Evolutionary conservation across 2,797 vertebrate species (phyloP).

Genomic region (Rhinogobio ventralis): DNA sequence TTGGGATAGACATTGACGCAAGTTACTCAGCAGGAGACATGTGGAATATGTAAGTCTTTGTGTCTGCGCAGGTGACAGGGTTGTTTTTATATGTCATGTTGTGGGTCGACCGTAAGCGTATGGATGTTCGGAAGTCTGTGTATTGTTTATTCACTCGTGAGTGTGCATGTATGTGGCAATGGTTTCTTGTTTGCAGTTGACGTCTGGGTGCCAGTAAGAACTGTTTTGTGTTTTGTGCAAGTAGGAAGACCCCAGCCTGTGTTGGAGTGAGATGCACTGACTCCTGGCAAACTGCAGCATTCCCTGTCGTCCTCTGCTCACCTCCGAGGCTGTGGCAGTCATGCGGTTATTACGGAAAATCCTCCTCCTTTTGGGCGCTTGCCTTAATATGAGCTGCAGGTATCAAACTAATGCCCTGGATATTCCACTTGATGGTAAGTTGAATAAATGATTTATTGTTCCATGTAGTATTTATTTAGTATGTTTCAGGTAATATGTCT

Average conservation of each 20-base stretch:
- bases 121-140: conserved; percentile 21
- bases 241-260: conserved; percentile 62
- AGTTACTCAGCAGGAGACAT: conserved; percentile 58
- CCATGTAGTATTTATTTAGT: not conserved
- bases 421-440: conserved; percentile 82
- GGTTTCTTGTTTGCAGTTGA: conserved; percentile 59
- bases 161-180: conserved; percentile 35
- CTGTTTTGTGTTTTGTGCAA: conserved; percentile 64
- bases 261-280: conserved; percentile 78
- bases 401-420: conserved; percentile 67
- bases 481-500: not conserved
- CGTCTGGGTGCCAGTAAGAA: conserved; percentile 38
- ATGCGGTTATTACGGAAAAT: conserved; percentile 73
- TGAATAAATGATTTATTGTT: not conserved
- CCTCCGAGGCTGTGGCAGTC: conserved; percentile 61
- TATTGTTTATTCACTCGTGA: conserved; percentile 1
- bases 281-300: conserved; percentile 55
- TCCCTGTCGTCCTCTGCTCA: conserved; percentile 60
- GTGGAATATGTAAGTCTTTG: conserved; percentile 62
- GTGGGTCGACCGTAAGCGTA: conserved; percentile 31
- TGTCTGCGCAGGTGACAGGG: conserved; percentile 59
- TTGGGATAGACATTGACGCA: conserved; percentile 60
- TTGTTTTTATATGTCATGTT: conserved; percentile 21
- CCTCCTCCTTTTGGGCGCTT: conserved; percentile 60
- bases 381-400: conserved; percentile 71